Conservation (phyloP, 2,888 invertebrate species). For the Lysandra bellargus region DNA sequence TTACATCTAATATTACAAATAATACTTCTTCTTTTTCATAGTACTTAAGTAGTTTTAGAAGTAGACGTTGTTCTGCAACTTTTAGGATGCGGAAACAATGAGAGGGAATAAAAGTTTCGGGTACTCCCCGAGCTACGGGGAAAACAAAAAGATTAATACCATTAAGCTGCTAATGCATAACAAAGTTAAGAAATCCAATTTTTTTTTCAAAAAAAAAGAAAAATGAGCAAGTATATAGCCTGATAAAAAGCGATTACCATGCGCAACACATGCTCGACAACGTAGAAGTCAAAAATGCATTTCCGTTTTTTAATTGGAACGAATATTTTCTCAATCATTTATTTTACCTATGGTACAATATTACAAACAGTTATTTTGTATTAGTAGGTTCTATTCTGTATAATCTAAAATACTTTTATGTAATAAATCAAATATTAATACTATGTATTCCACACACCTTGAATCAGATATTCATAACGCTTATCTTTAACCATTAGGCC, state of each 20-base stretch:
- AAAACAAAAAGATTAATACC: constrained; percentile 13
- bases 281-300: too few relatives aligned
- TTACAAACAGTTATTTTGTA: too few relatives aligned
- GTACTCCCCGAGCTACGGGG: constrained; percentile 12
- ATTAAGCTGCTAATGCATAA: background rate
- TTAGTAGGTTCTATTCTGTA: too few relatives aligned
- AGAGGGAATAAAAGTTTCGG: constrained; percentile 19
- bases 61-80: background rate
- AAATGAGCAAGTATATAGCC: too few relatives aligned
- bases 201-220: too few relatives aligned
- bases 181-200: background rate
- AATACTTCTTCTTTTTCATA: background rate
- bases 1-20: background rate
- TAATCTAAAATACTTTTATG: too few relatives aligned
- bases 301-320: background rate
- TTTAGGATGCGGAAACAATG: constrained; percentile 19
- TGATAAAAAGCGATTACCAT: too few relatives aligned
- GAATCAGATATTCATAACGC: background rate
- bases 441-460: background rate
- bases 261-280: too few relatives aligned
- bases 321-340: background rate
- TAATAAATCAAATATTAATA: background rate
- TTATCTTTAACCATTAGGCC: background rate
- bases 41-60: background rate
- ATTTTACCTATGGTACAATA: background rate